A percentile compares a stretch with the other conserved stretches of the same genome.
phyloP scores from a whole-genome alignment of 2,113 vertebrate genomes.

The Nansenia antarctica region DNA sequence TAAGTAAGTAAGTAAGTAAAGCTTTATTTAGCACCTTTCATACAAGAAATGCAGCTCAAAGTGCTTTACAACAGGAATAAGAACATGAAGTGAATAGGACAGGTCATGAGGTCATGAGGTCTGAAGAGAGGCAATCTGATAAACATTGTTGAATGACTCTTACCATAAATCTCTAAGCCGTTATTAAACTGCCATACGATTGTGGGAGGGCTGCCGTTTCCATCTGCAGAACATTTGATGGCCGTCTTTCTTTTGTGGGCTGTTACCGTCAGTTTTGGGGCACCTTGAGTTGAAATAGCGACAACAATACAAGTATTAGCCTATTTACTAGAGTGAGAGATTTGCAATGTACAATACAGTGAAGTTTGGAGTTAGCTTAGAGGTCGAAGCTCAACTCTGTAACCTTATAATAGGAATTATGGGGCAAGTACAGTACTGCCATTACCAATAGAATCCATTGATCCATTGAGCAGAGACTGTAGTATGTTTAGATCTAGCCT shows the following conservation, averaged over 20 bases:
- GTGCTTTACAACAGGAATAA: no score
- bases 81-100: no score
- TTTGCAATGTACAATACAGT: no score
- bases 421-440: neutral
- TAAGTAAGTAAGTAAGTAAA: no score
- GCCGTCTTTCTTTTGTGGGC: slow-evolving; percentile 26
- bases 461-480: neutral
- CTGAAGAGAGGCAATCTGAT: no score
- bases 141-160: no score
- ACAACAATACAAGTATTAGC: neutral
- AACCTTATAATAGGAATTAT: neutral
- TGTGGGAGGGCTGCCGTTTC: slow-evolving; percentile 47
- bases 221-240: slow-evolving; percentile 66
- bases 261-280: slow-evolving; percentile 45
- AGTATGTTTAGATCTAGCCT: neutral
- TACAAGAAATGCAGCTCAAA: no score
- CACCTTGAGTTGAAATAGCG: slow-evolving; percentile 40
- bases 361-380: neutral
- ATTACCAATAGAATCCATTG: neutral
- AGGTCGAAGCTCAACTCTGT: neutral
- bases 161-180: slow-evolving; percentile 64
- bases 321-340: neutral
- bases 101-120: no score
- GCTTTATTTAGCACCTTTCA: no score
- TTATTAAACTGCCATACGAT: slow-evolving; percentile 64